A percentile compares a stretch with the other conserved stretches of the same genome.
Evolutionary conservation across 2,113 vertebrate genomes (phyloP).

Genomic region (Anser brachyrhynchus): DNA sequence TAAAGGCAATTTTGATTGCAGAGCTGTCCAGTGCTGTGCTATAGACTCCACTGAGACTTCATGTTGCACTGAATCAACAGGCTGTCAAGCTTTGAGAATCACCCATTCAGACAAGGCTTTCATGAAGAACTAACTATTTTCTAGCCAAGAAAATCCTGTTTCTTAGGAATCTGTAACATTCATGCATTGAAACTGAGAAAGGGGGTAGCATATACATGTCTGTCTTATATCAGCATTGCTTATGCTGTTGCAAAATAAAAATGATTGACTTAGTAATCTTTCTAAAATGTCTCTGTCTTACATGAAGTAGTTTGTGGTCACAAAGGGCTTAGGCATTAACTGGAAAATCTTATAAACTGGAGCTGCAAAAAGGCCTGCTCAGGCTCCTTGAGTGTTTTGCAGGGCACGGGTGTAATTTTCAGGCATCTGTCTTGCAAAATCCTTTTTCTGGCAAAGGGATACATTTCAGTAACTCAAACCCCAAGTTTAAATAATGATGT

Average conservation of each 20-base stretch:
- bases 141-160: background rate
- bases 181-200: background rate
- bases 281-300: background rate
- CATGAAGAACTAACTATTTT: background rate
- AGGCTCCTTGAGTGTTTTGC: background rate
- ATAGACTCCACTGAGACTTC: conserved; percentile 22
- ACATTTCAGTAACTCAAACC: background rate
- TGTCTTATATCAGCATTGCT: background rate
- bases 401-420: background rate
- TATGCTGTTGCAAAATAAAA: background rate
- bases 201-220: background rate
- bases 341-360: background rate
- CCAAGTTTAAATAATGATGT: background rate
- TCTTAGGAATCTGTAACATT: background rate
- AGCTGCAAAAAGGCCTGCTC: background rate
- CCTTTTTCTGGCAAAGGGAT: background rate
- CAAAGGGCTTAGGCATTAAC: background rate
- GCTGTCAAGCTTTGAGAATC: conserved; percentile 38
- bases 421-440: background rate
- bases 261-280: background rate
- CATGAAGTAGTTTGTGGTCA: background rate
- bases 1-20: conserved; percentile 33
- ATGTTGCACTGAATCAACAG: conserved; percentile 43
- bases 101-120: conserved; percentile 44
- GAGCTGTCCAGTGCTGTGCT: background rate